Evolutionary conservation across 2,113 vertebrate species (phyloP), one percentile per base, ranked within the genome.

Genomic region (Prunella himalayana): DNA sequence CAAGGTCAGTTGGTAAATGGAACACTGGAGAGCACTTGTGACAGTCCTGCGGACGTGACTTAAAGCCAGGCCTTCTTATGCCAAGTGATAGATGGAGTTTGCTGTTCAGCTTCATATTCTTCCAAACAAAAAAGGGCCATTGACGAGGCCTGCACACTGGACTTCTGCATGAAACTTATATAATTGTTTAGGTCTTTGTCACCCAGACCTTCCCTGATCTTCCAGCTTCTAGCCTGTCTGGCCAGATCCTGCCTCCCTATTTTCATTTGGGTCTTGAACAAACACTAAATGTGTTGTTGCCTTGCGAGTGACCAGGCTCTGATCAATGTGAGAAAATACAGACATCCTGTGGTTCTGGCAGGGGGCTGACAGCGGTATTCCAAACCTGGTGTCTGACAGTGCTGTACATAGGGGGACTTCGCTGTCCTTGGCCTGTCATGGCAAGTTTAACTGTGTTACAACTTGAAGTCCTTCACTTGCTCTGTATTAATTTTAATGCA

Each of bases 261-360:
- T 82, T 37, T 78, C 35, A 2, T 5, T n/a, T 56, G 15, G 4
- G 28, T 73, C 12, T 53, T 64, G 13, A 53, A 13, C 31, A n/a
- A 57, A 21, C 5, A 0, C 2, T 9, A 3, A 10, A 11, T 7
- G 5, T 16, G 8, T 6, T 31, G 24, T 10, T 51, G 30, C 64
- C 25, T 22, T 19, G 37, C 9, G 22, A 59, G 37, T 33, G 53
- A 24, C 24, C 22, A 20, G 13, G 10, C 27, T 30, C 22, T 35
- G n/a, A 25, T 23, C 24, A 5, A 5, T 4, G 10, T n/a, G 22
- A 45, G 51, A 42, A 84, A 35, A 50, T 56, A 6, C 60, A 77
- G 17, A 2, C 12, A 15, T 5, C 4, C 0, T 0, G 2, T 33
- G 45, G 11, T 56, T 59, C 51, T 68, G n/a, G 35, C n/a, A 23